Base-by-base conservation (phyloP, 2,113 vertebrate species). In the Equus przewalskii region DNA sequence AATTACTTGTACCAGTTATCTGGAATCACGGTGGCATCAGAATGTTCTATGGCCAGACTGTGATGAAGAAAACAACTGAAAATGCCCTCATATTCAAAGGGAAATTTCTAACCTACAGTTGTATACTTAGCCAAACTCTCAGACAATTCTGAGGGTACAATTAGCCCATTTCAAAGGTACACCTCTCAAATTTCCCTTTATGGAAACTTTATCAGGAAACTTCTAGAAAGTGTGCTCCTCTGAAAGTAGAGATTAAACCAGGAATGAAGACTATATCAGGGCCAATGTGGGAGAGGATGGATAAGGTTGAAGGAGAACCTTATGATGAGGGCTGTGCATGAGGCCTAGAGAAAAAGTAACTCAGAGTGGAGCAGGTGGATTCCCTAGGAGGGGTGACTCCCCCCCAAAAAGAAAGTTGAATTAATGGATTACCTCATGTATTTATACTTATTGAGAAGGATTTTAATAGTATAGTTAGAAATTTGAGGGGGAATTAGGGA, bases 211-310 rank as follows among this genome's bases (percentile, higher is more conserved):
- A 5, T 89, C 41, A 84, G 49, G 18, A 75, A 89, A 78, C 5
- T 21, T 78, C 33, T 83, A 22, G 33, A 44, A 70, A 62, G 65
- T 54, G 6, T 41, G n/a, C 26, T 82, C 21, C 28, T 67, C 62
- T 76, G 33, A 92, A 79, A 81, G 41, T 49, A 95, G 36, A 65
- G 16, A 49, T 87, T 96, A 87, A 83, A 56, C 13, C 36, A 75
- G 41, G 36, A 70, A 64, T 44, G n/a, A 78, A 82, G 36, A 58
- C 56, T 75, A 64, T 30, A 75, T 82, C 76, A 51, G 12, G 54
- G 24, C 30, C 24, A 88, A 49, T 12, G 60, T 33, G n/a, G 24
- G 30, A 70, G 24, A 79, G 28, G 79, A 84, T 70, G 46, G 28
- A 78, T 62, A 33, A 54, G 62, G 7, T 60, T 93, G 79, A 89